A percentile compares a stretch with the other conserved stretches of the same genome.
Conservation (phyloP, 1,140 invertebrate genomes). For the Brachionus koreanus region DNA sequence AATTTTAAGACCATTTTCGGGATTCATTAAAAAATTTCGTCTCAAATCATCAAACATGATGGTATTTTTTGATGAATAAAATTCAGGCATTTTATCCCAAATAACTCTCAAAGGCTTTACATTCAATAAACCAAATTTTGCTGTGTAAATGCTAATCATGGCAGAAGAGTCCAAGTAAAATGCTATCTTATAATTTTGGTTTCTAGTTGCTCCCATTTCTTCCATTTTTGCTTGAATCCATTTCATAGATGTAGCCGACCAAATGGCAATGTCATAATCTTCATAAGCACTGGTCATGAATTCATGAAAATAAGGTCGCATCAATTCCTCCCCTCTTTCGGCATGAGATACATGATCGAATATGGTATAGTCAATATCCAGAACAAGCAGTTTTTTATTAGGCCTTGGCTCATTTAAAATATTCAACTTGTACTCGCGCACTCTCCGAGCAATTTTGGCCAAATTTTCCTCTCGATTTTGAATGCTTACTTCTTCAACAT, state of each 20-base stretch:
- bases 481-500: conserved; percentile 61
- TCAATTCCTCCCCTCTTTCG: conserved; percentile 79
- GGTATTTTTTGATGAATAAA: conserved; percentile 79
- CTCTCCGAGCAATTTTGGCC: conserved; percentile 69
- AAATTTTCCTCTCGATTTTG: conserved; percentile 56
- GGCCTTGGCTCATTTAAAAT: conserved; percentile 74
- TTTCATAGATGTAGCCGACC: conserved; percentile 89
- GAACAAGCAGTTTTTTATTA: conserved; percentile 81
- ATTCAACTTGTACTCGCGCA: conserved; percentile 79
- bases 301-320: conserved; percentile 90
- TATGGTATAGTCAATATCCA: conserved; percentile 94
- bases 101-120: conserved; percentile 92
- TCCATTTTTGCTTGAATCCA: conserved; percentile 98
- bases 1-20: conserved; percentile 82
- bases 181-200: conserved; percentile 83
- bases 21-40: conserved; percentile 96
- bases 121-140: conserved; percentile 76
- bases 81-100: conserved; percentile 85
- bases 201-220: conserved; percentile 72
- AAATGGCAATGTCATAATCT: conserved; percentile 65
- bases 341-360: conserved; percentile 87
- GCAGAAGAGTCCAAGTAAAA: conserved; percentile 80
- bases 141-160: conserved; percentile 87
- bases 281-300: conserved; percentile 86
- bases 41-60: conserved; percentile 98